Evolutionary conservation across 2,888 invertebrate genomes (phyloP).

Genomic region (Andrena chrysosceles): DNA sequence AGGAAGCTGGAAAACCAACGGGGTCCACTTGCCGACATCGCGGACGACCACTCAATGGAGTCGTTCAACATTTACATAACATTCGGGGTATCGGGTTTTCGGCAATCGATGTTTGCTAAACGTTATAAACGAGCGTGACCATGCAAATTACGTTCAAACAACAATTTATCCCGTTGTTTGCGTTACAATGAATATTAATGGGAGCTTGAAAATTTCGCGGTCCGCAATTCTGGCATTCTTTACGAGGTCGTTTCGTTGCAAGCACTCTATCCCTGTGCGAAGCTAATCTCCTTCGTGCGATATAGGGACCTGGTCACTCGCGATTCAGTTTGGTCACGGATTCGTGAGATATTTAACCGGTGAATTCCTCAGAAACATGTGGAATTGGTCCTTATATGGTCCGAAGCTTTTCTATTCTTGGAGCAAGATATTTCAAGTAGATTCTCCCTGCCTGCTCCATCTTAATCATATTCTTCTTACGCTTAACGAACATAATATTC

Average conservation of each 20-base stretch:
- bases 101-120: slow-evolving; percentile 33
- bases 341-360: not conserved
- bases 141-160: slow-evolving; percentile 40
- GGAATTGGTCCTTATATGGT: too few relatives aligned
- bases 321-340: not conserved
- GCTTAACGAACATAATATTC: too few relatives aligned
- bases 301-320: not conserved
- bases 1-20: not conserved
- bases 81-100: slow-evolving; percentile 43
- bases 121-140: slow-evolving; percentile 8
- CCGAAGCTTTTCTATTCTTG: too few relatives aligned
- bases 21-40: slow-evolving; percentile 1
- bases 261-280: not conserved
- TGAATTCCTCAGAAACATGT: not conserved
- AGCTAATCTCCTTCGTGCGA: not conserved
- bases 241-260: slow-evolving; percentile 15
- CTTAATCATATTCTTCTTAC: too few relatives aligned
- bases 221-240: slow-evolving; percentile 23
- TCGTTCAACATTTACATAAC: slow-evolving; percentile 43
- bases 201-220: slow-evolving; percentile 13
- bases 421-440: too few relatives aligned
- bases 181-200: slow-evolving; percentile 43
- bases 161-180: slow-evolving; percentile 32
- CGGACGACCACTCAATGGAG: slow-evolving; percentile 12
- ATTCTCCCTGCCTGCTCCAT: too few relatives aligned